Base-by-base conservation (phyloP, 1,140 invertebrate species). In the Battus philenor region DNA sequence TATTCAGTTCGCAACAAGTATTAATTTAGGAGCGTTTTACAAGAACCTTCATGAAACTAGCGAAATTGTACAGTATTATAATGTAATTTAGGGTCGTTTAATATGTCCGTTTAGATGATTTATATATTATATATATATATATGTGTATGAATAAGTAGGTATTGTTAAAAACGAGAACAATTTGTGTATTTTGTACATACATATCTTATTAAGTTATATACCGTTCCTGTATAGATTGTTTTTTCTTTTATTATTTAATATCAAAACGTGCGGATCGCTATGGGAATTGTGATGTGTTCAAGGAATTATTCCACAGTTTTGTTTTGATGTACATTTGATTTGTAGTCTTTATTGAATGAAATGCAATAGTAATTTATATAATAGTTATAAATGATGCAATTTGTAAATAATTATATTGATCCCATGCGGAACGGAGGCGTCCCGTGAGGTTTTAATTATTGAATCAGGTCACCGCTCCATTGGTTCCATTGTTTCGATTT, bases 11-110 rank as follows among this genome's bases (percentile, higher is more conserved):
- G n/a, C n/a, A n/a, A n/a, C n/a, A n/a, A n/a, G n/a, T n/a, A n/a
- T n/a, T n/a, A n/a, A n/a, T n/a, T n/a, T n/a, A n/a, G n/a, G n/a
- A n/a, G n/a, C n/a, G n/a, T n/a, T n/a, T n/a, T n/a, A n/a, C n/a
- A n/a, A n/a, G n/a, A n/a, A n/a, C n/a, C n/a, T n/a, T n/a, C 70
- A 76, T 64, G 59, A 70, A 69, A 80, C 65, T 84, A 84, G 80
- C 67, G 74, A 82, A 84, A 84, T 82, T 82, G 80, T 84, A 84
- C 80, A 84, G 80, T 85, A 85, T 85, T 85, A 82, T 82, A 75
- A 71, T 54, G 51, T 62, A 77, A 78, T 58, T 45, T 79, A 80
- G 78, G 72, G 57, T 55, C n/a, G n/a, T n/a, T 71, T 67, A 65
- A n/a, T n/a, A 73, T 60, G 67, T 76, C 67, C 68, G 64, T 63